Evolutionary conservation across 2,797 vertebrate genomes (phyloP).

Genomic region (Lophotriccus pileatus): DNA sequence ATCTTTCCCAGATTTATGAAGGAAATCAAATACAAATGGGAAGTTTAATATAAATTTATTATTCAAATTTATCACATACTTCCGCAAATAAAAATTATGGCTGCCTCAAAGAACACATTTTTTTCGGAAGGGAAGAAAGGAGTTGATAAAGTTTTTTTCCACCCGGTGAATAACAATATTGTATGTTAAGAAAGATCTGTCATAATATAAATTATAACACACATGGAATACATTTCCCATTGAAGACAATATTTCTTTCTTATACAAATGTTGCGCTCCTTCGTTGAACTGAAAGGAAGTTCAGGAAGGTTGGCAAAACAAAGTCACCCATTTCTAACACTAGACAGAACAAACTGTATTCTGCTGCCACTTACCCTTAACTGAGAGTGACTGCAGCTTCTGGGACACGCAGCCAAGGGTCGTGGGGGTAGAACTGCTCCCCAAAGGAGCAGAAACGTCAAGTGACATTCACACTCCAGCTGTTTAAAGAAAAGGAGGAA

Average conservation of each 20-base stretch:
- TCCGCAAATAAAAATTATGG: conserved; percentile 68
- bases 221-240: conserved; percentile 83
- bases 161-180: conserved; percentile 74
- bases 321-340: conserved; percentile 78
- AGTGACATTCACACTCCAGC: conserved; percentile 20
- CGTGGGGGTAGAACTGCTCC: conserved; percentile 29
- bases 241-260: conserved; percentile 83
- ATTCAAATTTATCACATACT: conserved; percentile 72
- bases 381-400: conserved; percentile 68
- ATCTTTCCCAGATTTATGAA: conserved; percentile 69
- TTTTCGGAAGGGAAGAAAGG: conserved; percentile 28
- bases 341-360: conserved; percentile 71
- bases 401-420: conserved; percentile 63
- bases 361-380: conserved; percentile 67
- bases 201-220: conserved; percentile 81
- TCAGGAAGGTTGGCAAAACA: conserved; percentile 80
- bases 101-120: conserved; percentile 52
- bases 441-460: conserved; percentile 22
- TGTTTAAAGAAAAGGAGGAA: not conserved
- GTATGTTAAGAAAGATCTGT: conserved; percentile 75
- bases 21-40: conserved; percentile 71
- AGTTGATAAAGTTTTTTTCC: conserved; percentile 67
- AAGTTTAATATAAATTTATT: conserved; percentile 75
- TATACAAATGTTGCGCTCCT: conserved; percentile 78
- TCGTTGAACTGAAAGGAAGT: conserved; percentile 76